phyloP scores from a whole-genome alignment of 2,797 vertebrate genomes.

The Micrastur ruficollis region DNA sequence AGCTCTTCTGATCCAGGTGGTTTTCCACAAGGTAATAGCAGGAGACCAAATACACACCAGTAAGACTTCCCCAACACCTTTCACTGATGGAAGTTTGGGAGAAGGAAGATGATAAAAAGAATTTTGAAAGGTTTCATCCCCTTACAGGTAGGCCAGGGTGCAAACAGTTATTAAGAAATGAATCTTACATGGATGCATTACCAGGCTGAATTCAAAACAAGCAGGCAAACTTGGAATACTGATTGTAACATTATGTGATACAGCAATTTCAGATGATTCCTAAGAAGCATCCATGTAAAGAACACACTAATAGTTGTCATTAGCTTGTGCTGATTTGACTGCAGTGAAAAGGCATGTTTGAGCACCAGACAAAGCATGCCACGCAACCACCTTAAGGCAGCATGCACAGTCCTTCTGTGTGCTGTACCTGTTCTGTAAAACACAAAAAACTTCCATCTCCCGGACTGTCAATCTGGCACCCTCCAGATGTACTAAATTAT shows the following conservation, averaged over 20 bases:
- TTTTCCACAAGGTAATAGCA: neutral
- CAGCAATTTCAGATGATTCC: neutral
- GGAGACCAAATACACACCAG: neutral
- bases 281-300: neutral
- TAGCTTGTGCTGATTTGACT: neutral
- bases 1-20: neutral
- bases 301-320: neutral
- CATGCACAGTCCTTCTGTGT: neutral
- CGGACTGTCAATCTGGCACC: neutral
- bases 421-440: constrained; percentile 47
- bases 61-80: neutral
- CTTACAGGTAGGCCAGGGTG: neutral
- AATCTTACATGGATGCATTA: neutral
- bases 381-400: neutral
- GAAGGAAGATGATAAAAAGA: neutral
- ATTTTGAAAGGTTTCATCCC: neutral
- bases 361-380: neutral
- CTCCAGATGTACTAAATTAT: constrained; percentile 58
- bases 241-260: neutral
- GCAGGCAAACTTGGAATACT: neutral
- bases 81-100: neutral
- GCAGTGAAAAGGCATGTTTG: neutral
- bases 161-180: neutral
- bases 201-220: neutral
- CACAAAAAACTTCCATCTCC: constrained; percentile 42